Conservation (phyloP, 2,888 invertebrate genomes). For the Timandra comae region DNA sequence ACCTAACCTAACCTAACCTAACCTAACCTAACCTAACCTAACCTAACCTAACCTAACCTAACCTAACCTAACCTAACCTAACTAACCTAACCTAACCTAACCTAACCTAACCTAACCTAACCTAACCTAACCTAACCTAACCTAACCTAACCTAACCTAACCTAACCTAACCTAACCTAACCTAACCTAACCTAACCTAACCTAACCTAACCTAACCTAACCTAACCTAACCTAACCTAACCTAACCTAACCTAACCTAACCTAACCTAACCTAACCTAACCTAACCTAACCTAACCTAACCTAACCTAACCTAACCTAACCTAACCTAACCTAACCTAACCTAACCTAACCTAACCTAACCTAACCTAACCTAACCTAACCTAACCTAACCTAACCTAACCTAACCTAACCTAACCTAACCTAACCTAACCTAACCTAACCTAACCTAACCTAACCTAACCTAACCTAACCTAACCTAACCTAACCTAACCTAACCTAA, state of each 20-base stretch:
- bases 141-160: slow-evolving; percentile 17
- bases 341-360: slow-evolving; percentile 16
- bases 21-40: slow-evolving; percentile 14
- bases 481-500: slow-evolving; percentile 13
- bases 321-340: slow-evolving; percentile 20
- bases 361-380: slow-evolving; percentile 16
- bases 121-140: slow-evolving; percentile 20
- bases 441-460: slow-evolving; percentile 19
- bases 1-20: slow-evolving; percentile 15
- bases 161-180: slow-evolving; percentile 22
- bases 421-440: slow-evolving; percentile 19
- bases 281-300: slow-evolving; percentile 18
- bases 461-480: slow-evolving; percentile 14
- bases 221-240: slow-evolving; percentile 13
- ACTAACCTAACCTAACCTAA: slow-evolving; percentile 18
- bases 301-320: slow-evolving; percentile 18
- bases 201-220: slow-evolving; percentile 19
- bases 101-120: slow-evolving; percentile 12
- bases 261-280: slow-evolving; percentile 23
- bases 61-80: slow-evolving; percentile 20
- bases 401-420: slow-evolving; percentile 20
- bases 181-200: slow-evolving; percentile 22
- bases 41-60: slow-evolving; percentile 17
- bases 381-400: slow-evolving; percentile 22
- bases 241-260: slow-evolving; percentile 23